Percentiles rank a stretch among this genome's conserved stretches.
These are phyloP conservation scores for Hapalemur alaotrensis DNA, from an alignment of 2,797 vertebrate species.

Conservation along the genomic window DNA sequence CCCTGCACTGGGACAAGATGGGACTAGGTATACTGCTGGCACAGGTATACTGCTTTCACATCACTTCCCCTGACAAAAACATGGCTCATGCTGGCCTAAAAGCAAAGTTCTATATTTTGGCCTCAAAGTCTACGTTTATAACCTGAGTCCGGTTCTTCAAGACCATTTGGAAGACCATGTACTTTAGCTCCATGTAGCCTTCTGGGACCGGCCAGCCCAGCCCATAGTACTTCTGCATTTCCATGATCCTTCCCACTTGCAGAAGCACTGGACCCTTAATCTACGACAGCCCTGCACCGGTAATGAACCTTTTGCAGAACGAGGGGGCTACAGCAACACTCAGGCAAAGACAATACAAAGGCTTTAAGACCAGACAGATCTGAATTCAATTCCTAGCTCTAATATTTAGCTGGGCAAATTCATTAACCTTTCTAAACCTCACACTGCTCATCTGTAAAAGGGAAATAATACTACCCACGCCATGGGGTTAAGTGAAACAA, in stretches of 20 bases:
- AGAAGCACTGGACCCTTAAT: background rate
- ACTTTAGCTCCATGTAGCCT: background rate
- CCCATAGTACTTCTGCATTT: background rate
- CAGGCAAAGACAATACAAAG: background rate
- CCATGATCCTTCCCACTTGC: background rate
- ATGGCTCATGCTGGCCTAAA: background rate
- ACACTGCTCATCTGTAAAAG: background rate
- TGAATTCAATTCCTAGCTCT: background rate
- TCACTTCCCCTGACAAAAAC: background rate
- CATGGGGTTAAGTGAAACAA: background rate
- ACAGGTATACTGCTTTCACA: background rate
- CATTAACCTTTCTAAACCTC: background rate
- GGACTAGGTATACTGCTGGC: background rate
- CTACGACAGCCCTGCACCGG: background rate
- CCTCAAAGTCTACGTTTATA: background rate
- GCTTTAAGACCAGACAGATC: background rate
- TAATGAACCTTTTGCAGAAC: background rate
- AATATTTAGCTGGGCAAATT: background rate
- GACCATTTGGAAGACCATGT: background rate
- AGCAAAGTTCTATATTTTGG: background rate
- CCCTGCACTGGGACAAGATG: background rate
- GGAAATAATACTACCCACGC: background rate
- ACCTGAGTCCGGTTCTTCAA: background rate
- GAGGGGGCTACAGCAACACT: background rate
- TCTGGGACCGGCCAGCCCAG: background rate